Evolutionary conservation across 2,888 invertebrate genomes (phyloP).

Genomic region (Eubasilissa splendida): DNA sequence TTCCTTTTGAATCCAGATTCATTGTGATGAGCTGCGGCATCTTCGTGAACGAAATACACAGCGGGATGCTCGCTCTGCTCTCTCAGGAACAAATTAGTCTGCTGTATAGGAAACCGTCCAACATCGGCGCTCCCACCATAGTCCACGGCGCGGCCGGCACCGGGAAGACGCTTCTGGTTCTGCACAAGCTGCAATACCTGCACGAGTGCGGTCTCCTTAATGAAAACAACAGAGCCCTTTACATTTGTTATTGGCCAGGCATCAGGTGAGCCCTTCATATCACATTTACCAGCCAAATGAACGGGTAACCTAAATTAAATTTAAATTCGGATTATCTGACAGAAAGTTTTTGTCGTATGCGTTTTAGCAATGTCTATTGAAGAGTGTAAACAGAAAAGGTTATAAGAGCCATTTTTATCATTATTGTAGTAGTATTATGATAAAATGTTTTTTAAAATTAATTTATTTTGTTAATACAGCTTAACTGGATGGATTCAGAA

Average conservation of each 20-base stretch:
- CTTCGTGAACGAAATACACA: conserved; percentile 64
- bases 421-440: no score
- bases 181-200: conserved; percentile 63
- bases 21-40: conserved; percentile 64
- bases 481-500: no score
- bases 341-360: no score
- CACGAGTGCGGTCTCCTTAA: conserved; percentile 61
- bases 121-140: conserved; percentile 60
- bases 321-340: no score
- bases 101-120: conserved; percentile 60
- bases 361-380: no score
- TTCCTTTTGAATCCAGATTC: conserved; percentile 60
- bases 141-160: conserved; percentile 66
- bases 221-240: conserved; percentile 62
- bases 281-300: no score
- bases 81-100: conserved; percentile 63
- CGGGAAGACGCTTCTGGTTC: conserved; percentile 64
- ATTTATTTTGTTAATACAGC: no score
- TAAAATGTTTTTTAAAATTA: no score
- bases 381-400: no score
- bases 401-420: no score
- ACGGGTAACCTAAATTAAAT: no score
- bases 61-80: conserved; percentile 63
- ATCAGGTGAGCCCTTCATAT: conserved; percentile 60
- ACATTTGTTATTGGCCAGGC: conserved; percentile 65